Evolutionary conservation across 2,888 invertebrate genomes (phyloP), one percentile per base, ranked within the genome.

Genomic region (Pherbina coryleti): DNA sequence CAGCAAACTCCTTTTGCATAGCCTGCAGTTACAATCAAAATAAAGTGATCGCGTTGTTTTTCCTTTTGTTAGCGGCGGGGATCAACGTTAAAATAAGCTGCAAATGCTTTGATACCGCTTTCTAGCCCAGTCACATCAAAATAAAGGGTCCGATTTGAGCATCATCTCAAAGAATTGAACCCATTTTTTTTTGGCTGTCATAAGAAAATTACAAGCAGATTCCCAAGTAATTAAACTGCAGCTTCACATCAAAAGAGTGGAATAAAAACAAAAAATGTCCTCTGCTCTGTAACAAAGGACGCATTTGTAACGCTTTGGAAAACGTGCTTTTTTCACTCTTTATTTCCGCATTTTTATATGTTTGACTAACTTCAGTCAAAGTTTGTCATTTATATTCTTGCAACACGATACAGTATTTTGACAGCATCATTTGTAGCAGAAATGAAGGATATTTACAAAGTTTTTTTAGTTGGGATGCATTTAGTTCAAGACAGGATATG

Each of bases 331-430:
- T 28, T 51, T 17, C 34, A 22, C 17, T 49, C 17, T 53, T 37
- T 34, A n/a, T 64, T 64, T 57, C 37, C 22, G 34, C 57, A 28
- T 55, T 57, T n/a, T 57, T 19, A 5, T 34, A 53, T 17, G 17
- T 57, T 66, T 64, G 17, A n/a, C 37, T 74, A 66, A 74, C 64
- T 74, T 74, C 37, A 64, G 34, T 49, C 74, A 64, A 34, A 62
- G 60, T n/a, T 64, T 64, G 57, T n/a, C n/a, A 34, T 31, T 49
- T 22, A 73, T n/a, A 49, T 22, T 53, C 37, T 28, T 73, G 73
- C 64, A 74, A 74, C 22, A 66, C 51, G 74, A 74, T 64, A 31
- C 74, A 53, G n/a, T 66, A 74, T 74, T 74, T 74, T 74, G 74
- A 74, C 64, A 74, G n/a, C 44, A 25, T 31, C 17, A 64, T 34